These are phyloP conservation scores for Drosophila mimetica DNA, from an alignment of 2,888 invertebrate genomes.

Conservation along the genomic window DNA sequence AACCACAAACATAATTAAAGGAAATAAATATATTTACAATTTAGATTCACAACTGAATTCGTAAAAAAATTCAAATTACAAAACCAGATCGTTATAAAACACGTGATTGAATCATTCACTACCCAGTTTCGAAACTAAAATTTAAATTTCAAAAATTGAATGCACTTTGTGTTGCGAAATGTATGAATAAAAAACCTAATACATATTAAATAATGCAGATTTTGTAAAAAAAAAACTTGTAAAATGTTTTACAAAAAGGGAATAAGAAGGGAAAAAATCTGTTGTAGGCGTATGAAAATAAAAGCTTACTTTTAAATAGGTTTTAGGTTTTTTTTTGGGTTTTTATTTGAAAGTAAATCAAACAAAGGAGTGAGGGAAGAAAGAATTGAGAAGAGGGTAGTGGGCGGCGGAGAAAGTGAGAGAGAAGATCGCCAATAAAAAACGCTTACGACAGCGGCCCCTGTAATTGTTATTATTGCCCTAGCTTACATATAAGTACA, in stretches of 20 bases:
- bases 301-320: slow-evolving; percentile 27
- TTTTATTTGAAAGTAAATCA: slow-evolving; percentile 39
- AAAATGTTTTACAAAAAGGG: slow-evolving; percentile 40
- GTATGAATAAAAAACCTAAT: neutral
- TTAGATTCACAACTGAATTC: too few relatives aligned
- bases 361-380: slow-evolving; percentile 20
- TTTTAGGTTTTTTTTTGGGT: slow-evolving; percentile 12
- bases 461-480: slow-evolving; percentile 70
- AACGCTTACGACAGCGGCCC: slow-evolving; percentile 71
- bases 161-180: slow-evolving; percentile 59
- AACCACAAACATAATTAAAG: neutral
- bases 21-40: slow-evolving; percentile 6
- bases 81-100: neutral
- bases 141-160: slow-evolving; percentile 27
- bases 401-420: slow-evolving; percentile 18
- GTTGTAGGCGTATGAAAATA: slow-evolving; percentile 26
- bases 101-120: slow-evolving; percentile 12
- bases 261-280: too few relatives aligned
- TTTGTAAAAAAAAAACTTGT: slow-evolving; percentile 26
- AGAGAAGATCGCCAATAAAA: slow-evolving; percentile 54
- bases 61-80: too few relatives aligned
- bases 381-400: slow-evolving; percentile 11
- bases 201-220: slow-evolving; percentile 12
- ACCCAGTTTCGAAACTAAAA: slow-evolving; percentile 1
- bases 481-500: slow-evolving; percentile 9